Percentiles rank a stretch among this genome's conserved stretches.
Evolutionary conservation across 2,113 vertebrate species (phyloP).

Genomic region (Nettapus auritus): DNA sequence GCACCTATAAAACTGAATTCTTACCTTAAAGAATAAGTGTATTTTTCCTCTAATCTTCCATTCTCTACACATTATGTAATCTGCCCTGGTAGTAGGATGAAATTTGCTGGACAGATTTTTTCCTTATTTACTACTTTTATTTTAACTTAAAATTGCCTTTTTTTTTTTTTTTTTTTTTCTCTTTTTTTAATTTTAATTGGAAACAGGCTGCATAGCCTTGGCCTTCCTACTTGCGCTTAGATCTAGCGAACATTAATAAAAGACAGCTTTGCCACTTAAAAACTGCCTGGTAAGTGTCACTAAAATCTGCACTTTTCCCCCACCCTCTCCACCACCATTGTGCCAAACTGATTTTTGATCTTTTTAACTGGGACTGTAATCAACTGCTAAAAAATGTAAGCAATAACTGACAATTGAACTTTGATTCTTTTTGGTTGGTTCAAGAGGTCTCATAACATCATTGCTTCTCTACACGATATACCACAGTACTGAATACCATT

Average conservation of each 20-base stretch:
- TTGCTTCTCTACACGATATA: neutral
- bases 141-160: neutral
- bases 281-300: neutral
- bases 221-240: neutral
- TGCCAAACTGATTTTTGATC: neutral
- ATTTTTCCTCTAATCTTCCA: neutral
- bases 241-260: neutral
- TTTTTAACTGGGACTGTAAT: neutral
- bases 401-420: neutral
- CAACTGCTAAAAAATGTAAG: neutral
- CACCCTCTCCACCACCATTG: too few species aligned
- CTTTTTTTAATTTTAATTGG: neutral
- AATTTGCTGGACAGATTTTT: neutral
- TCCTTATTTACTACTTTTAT: neutral
- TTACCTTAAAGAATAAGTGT: neutral
- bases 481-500: neutral
- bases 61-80: neutral
- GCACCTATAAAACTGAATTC: neutral
- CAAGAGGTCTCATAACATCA: neutral
- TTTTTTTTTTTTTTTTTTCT: accelerated
- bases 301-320: too few species aligned
- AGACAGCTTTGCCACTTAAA: neutral
- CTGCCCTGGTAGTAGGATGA: neutral
- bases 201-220: neutral
- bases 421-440: neutral